phyloP scores from a whole-genome alignment of 2,888 invertebrate species.

The Incurvaria masculella region DNA sequence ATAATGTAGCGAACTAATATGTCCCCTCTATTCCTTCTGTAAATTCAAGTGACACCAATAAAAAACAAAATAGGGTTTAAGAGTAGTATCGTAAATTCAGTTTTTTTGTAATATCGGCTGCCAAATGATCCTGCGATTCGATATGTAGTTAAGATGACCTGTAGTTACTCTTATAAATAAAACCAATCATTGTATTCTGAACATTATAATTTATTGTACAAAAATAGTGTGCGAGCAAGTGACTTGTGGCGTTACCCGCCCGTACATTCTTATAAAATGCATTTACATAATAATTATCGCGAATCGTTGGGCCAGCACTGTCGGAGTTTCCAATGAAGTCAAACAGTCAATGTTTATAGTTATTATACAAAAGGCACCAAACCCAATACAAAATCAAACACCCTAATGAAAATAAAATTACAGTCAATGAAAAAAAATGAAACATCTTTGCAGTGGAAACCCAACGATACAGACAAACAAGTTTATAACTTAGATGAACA shows the following conservation, averaged over 20 bases:
- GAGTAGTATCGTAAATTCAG: too few relatives aligned
- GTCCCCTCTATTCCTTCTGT: too few relatives aligned
- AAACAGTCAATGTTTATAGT: background rate
- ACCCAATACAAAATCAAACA: background rate
- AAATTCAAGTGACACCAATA: too few relatives aligned
- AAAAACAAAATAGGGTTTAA: too few relatives aligned
- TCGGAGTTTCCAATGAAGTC: background rate
- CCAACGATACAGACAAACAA: slow-evolving; percentile 48
- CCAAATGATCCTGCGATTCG: too few relatives aligned
- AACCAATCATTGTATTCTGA: slow-evolving; percentile 42
- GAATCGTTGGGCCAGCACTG: background rate
- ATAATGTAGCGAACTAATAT: too few relatives aligned
- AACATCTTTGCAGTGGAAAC: slow-evolving; percentile 46
- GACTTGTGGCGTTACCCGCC: slow-evolving; percentile 35
- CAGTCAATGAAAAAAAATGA: slow-evolving; percentile 36
- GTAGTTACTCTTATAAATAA: too few relatives aligned
- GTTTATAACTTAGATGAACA: slow-evolving; percentile 47
- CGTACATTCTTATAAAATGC: background rate
- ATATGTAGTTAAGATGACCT: too few relatives aligned
- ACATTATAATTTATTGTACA: slow-evolving; percentile 56
- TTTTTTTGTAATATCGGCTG: too few relatives aligned
- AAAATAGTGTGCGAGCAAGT: slow-evolving; percentile 56
- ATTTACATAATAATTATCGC: background rate
- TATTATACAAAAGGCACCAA: background rate
- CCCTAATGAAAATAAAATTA: slow-evolving; percentile 39